A percentile compares a stretch with the other conserved stretches of the same genome.
phyloP scores from a whole-genome alignment of 2,888 invertebrate genomes.

The Mayetiola destructor region DNA sequence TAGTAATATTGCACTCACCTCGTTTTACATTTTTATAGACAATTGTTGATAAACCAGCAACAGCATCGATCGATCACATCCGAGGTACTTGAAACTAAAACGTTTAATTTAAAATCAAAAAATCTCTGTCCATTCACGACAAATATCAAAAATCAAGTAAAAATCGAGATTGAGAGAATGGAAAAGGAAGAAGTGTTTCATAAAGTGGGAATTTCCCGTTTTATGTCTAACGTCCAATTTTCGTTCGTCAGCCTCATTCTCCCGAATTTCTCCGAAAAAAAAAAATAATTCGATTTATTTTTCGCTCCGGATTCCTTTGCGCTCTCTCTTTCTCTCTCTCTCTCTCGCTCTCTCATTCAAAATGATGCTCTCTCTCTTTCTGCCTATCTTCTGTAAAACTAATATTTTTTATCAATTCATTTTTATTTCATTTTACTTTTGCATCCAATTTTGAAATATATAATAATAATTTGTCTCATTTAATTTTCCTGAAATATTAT shows the following conservation, averaged over 20 bases:
- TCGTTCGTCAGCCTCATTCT: too few species aligned
- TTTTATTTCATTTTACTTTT: neutral
- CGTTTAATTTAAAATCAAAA: conserved; percentile 3
- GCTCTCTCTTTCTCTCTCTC: too few species aligned
- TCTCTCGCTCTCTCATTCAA: too few species aligned
- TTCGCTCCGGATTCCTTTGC: too few species aligned
- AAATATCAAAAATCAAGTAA: neutral
- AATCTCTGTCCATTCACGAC: neutral
- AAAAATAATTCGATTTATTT: too few species aligned
- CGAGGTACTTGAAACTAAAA: conserved; percentile 22
- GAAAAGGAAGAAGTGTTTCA: neutral
- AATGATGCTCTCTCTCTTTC: too few species aligned
- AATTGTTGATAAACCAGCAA: conserved; percentile 21
- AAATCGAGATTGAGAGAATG: neutral
- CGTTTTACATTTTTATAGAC: conserved; percentile 23
- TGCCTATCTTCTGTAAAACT: too few species aligned
- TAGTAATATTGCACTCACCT: conserved; percentile 19
- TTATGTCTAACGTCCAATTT: too few species aligned
- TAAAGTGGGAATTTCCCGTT: too few species aligned
- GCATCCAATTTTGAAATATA: neutral
- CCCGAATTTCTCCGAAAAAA: too few species aligned
- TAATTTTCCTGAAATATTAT: neutral
- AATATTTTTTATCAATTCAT: neutral
- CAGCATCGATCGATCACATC: conserved; percentile 21
- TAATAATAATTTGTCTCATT: neutral